These are phyloP conservation scores for Nephotettix cincticeps DNA, from an alignment of 1,140 invertebrate species.

Conservation along the genomic window DNA sequence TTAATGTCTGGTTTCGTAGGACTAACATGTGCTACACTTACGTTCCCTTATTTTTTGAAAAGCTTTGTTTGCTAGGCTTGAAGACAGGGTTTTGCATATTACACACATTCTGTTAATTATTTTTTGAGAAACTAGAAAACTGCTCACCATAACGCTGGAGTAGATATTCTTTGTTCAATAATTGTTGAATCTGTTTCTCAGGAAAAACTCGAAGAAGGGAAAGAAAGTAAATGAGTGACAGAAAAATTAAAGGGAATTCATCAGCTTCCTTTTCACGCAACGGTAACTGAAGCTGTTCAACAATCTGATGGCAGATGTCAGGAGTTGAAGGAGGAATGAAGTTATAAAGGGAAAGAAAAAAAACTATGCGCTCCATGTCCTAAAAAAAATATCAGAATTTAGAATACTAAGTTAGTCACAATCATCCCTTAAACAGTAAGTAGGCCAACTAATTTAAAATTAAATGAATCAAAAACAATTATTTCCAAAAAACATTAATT, in stretches of 20 bases:
- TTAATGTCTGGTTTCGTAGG: too few species aligned
- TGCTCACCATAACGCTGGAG: neutral
- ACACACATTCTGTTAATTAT: too few species aligned
- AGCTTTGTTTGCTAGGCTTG: too few species aligned
- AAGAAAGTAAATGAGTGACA: conserved; percentile 1
- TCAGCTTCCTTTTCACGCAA: neutral
- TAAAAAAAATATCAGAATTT: neutral
- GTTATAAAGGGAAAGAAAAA: neutral
- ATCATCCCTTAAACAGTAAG: too few species aligned
- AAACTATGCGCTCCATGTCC: neutral
- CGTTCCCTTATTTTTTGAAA: too few species aligned
- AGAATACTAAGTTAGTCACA: too few species aligned
- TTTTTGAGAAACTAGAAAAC: too few species aligned
- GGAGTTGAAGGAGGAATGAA: conserved; percentile 4
- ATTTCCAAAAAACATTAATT: too few species aligned
- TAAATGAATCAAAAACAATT: too few species aligned
- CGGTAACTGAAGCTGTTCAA: neutral
- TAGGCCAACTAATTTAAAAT: too few species aligned
- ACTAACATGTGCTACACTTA: too few species aligned
- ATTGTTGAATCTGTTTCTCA: neutral
- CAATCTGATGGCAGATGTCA: neutral
- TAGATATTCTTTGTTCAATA: neutral
- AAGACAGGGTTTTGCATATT: too few species aligned
- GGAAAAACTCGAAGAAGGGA: neutral
- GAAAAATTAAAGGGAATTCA: neutral